These are phyloP conservation scores for Drosophila koepferae DNA, from an alignment of 2,888 invertebrate species.

Conservation along the genomic window DNA sequence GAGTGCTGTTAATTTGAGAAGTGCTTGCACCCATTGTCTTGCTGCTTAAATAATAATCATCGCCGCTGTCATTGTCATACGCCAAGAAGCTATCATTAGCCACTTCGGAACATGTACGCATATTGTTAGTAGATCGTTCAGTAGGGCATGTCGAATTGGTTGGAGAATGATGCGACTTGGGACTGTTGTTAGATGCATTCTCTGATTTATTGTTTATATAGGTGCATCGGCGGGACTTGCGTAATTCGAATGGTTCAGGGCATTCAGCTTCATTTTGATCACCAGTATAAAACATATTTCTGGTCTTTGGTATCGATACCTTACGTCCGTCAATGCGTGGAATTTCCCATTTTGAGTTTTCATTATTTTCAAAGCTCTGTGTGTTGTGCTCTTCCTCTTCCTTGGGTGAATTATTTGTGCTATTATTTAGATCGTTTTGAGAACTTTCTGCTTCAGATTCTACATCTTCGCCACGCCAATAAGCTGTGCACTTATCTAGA, in stretches of 20 bases:
- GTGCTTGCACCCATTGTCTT: neutral
- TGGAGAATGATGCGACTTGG: neutral
- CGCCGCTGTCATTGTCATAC: conserved; percentile 5
- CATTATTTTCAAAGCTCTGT: neutral
- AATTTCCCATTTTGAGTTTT: neutral
- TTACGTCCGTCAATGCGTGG: neutral
- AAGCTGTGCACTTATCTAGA: neutral
- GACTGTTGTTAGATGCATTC: neutral
- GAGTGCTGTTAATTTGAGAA: neutral
- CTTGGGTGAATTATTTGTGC: neutral
- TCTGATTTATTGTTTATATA: neutral
- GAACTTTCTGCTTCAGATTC: neutral
- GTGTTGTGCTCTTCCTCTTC: neutral
- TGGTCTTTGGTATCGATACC: too few relatives aligned
- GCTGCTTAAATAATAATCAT: conserved; percentile 15
- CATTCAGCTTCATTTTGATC: neutral
- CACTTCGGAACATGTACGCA: neutral
- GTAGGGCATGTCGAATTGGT: neutral
- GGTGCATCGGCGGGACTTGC: neutral
- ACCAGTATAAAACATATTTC: accelerated
- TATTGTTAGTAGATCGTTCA: neutral
- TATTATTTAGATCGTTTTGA: neutral
- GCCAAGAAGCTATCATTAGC: neutral
- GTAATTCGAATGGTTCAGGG: neutral
- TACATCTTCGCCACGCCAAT: neutral